phyloP scores from a whole-genome alignment of 2,797 vertebrate genomes.

The Phylloscopus collybita region DNA sequence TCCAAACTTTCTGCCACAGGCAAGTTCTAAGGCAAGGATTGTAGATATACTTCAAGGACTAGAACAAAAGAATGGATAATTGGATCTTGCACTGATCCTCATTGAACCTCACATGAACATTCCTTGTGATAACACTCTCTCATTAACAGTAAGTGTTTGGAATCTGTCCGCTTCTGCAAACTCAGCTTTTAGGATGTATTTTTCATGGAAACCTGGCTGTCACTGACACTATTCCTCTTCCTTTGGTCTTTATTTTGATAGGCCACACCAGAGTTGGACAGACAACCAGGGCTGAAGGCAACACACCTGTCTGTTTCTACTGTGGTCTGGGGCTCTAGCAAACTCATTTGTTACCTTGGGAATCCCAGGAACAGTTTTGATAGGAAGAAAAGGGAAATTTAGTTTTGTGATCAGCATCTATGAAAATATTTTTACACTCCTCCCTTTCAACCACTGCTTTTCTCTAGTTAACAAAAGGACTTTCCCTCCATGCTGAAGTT shows the following conservation, averaged over 20 bases:
- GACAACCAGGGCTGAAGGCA: not conserved
- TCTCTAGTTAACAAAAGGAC: not conserved
- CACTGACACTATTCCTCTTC: not conserved
- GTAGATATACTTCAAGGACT: not conserved
- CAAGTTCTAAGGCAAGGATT: not conserved
- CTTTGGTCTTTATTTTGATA: not conserved
- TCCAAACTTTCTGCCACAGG: not conserved
- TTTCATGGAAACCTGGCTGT: not conserved
- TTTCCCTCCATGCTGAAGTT: not conserved
- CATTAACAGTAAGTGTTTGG: not conserved
- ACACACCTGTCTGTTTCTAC: not conserved
- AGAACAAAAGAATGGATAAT: not conserved
- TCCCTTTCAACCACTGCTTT: not conserved
- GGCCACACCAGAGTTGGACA: not conserved
- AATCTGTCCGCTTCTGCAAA: not conserved
- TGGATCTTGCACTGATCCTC: not conserved
- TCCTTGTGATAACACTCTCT: not conserved
- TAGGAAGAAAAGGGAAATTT: not conserved
- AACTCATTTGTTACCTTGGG: not conserved
- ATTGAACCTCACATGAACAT: not conserved
- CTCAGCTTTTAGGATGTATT: not conserved
- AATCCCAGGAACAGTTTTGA: not conserved
- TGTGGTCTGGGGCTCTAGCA: not conserved
- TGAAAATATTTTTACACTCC: not conserved
- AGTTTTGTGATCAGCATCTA: not conserved